Conservation (phyloP, 2,797 vertebrate species). For the Coranthus polyacanthus region DNA sequence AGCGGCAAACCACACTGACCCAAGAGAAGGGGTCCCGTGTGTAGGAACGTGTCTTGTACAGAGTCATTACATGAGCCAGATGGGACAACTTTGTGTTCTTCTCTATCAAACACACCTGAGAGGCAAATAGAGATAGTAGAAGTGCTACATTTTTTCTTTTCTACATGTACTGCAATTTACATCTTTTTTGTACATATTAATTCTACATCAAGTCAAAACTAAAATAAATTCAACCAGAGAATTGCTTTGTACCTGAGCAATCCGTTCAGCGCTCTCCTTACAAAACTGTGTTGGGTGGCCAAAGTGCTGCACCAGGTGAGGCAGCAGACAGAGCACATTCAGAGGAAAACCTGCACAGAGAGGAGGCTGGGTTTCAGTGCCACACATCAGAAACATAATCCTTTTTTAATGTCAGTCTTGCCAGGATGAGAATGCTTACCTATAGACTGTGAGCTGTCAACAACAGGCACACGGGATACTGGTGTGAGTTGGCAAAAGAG, state of each 20-base stretch:
- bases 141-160: background rate
- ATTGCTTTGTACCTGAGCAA: constrained; percentile 90
- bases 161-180: no score
- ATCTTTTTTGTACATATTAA: background rate
- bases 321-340: constrained; percentile 96
- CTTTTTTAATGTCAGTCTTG: background rate
- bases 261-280: constrained; percentile 96
- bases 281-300: constrained; percentile 97
- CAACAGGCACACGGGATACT: constrained; percentile 94
- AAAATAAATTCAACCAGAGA: background rate
- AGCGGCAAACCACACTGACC: constrained; percentile 98
- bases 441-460: constrained; percentile 96
- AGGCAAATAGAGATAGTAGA: background rate
- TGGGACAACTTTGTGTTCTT: constrained; percentile 97
- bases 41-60: constrained; percentile 98
- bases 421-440: constrained; percentile 78
- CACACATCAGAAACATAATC: background rate
- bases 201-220: background rate
- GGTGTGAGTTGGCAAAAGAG: constrained; percentile 97
- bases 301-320: constrained; percentile 97
- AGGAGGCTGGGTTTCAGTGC: constrained; percentile 6
- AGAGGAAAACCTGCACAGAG: constrained; percentile 91
- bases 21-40: constrained; percentile 96
- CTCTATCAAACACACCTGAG: constrained; percentile 95
- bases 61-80: constrained; percentile 97